Base-by-base conservation (phyloP, 92 coral and sea anemone species). In the Palythoa grandiflora region DNA sequence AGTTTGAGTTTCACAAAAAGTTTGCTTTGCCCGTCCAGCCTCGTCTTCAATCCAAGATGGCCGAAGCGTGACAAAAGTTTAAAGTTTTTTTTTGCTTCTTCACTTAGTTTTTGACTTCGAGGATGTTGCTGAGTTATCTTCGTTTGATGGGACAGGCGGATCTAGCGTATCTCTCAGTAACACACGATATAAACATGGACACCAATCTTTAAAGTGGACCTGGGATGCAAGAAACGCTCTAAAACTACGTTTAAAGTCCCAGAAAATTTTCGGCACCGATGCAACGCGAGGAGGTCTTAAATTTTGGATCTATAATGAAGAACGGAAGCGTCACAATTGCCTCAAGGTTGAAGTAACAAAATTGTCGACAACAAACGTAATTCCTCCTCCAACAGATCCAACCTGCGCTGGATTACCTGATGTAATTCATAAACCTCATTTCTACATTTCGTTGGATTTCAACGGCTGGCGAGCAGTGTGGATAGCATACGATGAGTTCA, bases 381-480 rank as follows among this genome's bases (percentile, higher is more conserved):
- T 0, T 28, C 28, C 28, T 28, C 28, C 28, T 28, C 28, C 28
- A 28, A 28, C 28, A 28, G 28, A 28, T 40, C 55, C 78, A 39
- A 59, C 44, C 36, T 50, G 60, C 35, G 86, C 71, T 68, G 35
- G 21, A 1, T 72, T 14, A 14, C 4, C 21, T 39, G 10, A 3
- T 3, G 1, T 17, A 19, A 21, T 50, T 35, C 70, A 20, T 28
- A 1, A 3, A 13, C 55, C 70, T 78, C 55, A 50, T 36, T 89
- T 89, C 20, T 17, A 78, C 16, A 77, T 89, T 35, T 89, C 89
- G 15, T 77, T 89, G 53, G 71, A 50, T 1, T 89, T 89, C 71
- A 77, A 51, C 6, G 89, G 92, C 21, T 89, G 92, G 92, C 88
- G 92, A 38, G 89, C 81, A 16, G 84, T 68, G 5, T 89, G 92